Evolutionary conservation across 2,113 vertebrate genomes (phyloP).

Genomic region (Petrocephalus microphthalmus): DNA sequence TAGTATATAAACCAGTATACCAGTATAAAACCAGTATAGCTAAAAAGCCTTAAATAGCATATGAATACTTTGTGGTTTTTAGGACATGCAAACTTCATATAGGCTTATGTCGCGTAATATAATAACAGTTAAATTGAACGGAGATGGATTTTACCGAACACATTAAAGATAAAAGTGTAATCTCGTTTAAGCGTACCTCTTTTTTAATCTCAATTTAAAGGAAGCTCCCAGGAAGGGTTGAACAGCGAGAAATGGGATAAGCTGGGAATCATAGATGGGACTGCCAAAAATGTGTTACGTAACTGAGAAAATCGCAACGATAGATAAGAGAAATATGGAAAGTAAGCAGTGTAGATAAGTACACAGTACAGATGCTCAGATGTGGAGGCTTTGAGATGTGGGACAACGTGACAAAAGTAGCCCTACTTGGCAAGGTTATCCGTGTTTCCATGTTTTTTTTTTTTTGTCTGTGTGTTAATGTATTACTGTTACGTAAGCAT

Average conservation of each 20-base stretch:
- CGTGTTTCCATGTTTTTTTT: background rate
- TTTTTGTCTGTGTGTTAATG: background rate
- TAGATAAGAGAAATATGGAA: background rate
- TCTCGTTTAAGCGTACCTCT: slow-evolving; percentile 11
- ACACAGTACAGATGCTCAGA: background rate
- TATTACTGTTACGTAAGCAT: background rate
- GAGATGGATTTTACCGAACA: slow-evolving; percentile 5
- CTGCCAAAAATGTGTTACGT: background rate
- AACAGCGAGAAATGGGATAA: slow-evolving; percentile 14
- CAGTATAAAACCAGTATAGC: background rate
- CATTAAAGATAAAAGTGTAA: slow-evolving; percentile 7
- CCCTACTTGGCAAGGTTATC: background rate
- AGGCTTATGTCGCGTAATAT: background rate
- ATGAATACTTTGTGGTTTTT: background rate
- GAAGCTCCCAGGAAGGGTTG: background rate
- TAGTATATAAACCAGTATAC: no score
- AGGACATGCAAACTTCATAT: background rate
- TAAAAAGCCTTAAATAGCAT: background rate
- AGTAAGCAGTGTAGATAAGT: background rate
- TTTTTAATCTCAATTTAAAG: slow-evolving; percentile 13
- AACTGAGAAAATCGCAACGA: background rate
- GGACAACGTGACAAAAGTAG: background rate
- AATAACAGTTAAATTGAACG: background rate
- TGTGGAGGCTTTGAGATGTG: background rate
- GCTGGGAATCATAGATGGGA: background rate